Evolutionary conservation across 1,140 invertebrate species (phyloP), one percentile per base, ranked within the genome.

Genomic region (Olivierus martensii): DNA sequence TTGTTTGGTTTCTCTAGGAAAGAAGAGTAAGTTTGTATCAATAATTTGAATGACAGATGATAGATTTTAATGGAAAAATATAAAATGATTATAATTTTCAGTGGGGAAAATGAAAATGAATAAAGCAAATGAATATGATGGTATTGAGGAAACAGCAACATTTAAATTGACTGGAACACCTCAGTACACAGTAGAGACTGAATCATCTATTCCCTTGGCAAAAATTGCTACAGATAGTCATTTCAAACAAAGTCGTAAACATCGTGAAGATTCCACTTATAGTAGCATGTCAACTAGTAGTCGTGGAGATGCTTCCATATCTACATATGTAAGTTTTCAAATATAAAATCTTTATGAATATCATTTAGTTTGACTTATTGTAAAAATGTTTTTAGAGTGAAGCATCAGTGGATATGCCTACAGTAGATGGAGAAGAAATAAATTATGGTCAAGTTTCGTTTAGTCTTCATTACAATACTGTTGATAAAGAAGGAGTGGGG

Each of bases 1-100:
- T 51, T 71, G 63, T 53, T 53, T 73, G 28, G 28, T 28, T 28
- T 9, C 4, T 28, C 4, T 28, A 28, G 36, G 46, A 51, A 41
- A 47, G 38, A 22, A 41, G 50, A 10, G 42, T 49, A 11, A 55
- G 53, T 55, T 51, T 41, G 48, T 21, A 11, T 41, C 21, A 21
- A 3, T 15, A 38, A 19, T 34, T 51, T 51, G 12, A 10, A 51
- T 3, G 9, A 28, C 7, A 9, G 7, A 47, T n/a, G 15, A 7
- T 2, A 44, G 21, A 44, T 11, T 10, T 21, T 44, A 41, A 41
- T 4, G 5, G 9, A 14, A 19, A 19, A 4, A 35, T 14, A 21
- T n/a, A 6, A 21, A 11, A 46, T 22, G 15, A 34, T 15, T 7
- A 10, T 38, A 41, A 41, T 41, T 41, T 41, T 41, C 39, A 41